Evolutionary conservation across 2,113 vertebrate species (phyloP), one percentile per base, ranked within the genome.

Genomic region (Heterotis niloticus): DNA sequence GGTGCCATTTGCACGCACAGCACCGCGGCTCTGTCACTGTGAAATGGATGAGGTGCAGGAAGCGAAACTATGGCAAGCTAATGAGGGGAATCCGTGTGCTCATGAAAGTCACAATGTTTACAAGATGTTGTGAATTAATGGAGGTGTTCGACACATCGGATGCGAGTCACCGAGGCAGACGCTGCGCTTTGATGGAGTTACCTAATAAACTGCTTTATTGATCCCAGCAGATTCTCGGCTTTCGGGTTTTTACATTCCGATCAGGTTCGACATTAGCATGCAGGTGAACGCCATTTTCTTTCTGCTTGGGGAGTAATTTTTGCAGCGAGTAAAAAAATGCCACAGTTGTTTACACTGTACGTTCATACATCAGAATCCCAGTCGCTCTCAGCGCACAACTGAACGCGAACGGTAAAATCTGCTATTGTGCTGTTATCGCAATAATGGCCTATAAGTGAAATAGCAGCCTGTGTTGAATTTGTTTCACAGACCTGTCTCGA

Each of bases 401-500:
- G 2, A 44, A 44, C 3, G 7, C 7, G 34, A 44, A 44, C 7
- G 2, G 34, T 44, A 44, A 44, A 44, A 44, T 44, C 34, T 44
- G 34, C 7, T 7, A 44, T 44, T 44, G 34, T 44, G 34, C 34
- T 44, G 34, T 44, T 10, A 5, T 71, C 7, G 34, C 7, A 44
- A 44, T 44, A 7, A 44, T 7, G 34, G 7, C 59, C 20, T 73
- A 11, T 28, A 20, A 56, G 12, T 73, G 11, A 73, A n/a, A 57
- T 57, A 24, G 14, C n/a, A 57, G 20, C 71, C 44, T 54, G 44
- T 17, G 24, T 24, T 76, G 28, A 17, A 23, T 51, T n/a, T 34
- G 18, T 57, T n/a, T 18, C 75, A 28, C 85, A 92, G 84, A 77
- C 9, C 90, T 89, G 79, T 78, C 80, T 28, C 83, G 78, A 82